Conservation (phyloP, 2,888 invertebrate species). For the Trichogramma dendrolimi region DNA sequence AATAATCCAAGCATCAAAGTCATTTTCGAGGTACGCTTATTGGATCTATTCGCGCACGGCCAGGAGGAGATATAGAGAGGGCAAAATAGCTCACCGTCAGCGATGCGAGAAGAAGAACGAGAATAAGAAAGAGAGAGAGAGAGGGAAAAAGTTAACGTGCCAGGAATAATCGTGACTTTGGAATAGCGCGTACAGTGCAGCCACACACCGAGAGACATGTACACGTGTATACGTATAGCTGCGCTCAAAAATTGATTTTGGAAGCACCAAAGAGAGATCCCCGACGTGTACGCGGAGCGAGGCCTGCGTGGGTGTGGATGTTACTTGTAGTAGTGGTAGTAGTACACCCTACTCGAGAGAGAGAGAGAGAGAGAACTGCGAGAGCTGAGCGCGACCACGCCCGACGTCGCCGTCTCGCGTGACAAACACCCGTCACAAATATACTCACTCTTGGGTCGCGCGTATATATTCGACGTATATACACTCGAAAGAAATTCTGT, state of each 20-base stretch:
- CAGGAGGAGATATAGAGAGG: not conserved
- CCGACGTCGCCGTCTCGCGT: constrained; percentile 7
- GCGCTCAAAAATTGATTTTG: constrained; percentile 28
- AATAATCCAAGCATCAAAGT: too few relatives aligned
- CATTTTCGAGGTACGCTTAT: too few relatives aligned
- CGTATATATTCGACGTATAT: too few relatives aligned
- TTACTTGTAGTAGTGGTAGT: too few relatives aligned
- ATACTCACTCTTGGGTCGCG: not conserved
- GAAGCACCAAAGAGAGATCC: constrained; percentile 11
- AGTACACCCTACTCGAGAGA: too few relatives aligned
- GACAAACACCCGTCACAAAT: constrained; percentile 10
- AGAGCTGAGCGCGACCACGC: constrained; percentile 9
- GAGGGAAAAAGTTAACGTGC: constrained; percentile 19
- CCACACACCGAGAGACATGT: not conserved
- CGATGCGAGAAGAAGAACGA: not conserved
- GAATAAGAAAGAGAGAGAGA: not conserved
- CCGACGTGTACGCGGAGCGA: not conserved
- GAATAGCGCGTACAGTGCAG: not conserved
- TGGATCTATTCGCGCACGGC: too few relatives aligned
- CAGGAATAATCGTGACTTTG: constrained; percentile 17
- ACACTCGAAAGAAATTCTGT: too few relatives aligned
- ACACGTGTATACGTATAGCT: not conserved
- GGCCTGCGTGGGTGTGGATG: not conserved
- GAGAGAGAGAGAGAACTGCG: too few relatives aligned
- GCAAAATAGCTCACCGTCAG: not conserved